Evolutionary conservation across 2,888 invertebrate species (phyloP).

Genomic region (Pseudococcus longispinus): DNA sequence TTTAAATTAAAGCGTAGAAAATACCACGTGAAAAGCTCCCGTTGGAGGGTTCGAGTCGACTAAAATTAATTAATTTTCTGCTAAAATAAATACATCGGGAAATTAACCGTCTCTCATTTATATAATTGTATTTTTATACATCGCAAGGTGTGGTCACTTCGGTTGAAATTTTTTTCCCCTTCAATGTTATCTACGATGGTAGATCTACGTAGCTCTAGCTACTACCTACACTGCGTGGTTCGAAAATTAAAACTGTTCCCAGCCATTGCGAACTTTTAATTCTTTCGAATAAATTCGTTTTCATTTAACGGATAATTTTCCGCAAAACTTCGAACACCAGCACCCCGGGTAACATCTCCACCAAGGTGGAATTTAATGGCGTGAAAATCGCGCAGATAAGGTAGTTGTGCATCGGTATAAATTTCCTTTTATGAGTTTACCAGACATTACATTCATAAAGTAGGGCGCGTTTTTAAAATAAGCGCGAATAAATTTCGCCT

Average conservation of each 20-base stretch:
- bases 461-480: slow-evolving; percentile 28
- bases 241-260: background rate
- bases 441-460: slow-evolving; percentile 34
- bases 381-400: slow-evolving; percentile 27
- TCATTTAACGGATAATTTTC: slow-evolving; percentile 34
- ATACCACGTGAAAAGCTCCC: background rate
- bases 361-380: slow-evolving; percentile 31
- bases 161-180: background rate
- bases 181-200: background rate
- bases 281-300: slow-evolving; percentile 11
- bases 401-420: slow-evolving; percentile 14
- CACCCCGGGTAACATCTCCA: background rate
- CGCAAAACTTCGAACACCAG: background rate
- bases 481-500: slow-evolving; percentile 6
- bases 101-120: slow-evolving; percentile 16
- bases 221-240: background rate
- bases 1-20: slow-evolving; percentile 15
- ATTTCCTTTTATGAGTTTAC: slow-evolving; percentile 28
- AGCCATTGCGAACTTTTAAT: slow-evolving; percentile 13
- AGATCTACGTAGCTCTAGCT: background rate
- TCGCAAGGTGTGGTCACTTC: background rate
- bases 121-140: background rate
- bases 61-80: slow-evolving; percentile 14
- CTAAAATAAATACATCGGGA: slow-evolving; percentile 8
- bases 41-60: background rate